Base-by-base conservation (phyloP, 2,888 invertebrate genomes). In the Leptopilina drosophilae region DNA sequence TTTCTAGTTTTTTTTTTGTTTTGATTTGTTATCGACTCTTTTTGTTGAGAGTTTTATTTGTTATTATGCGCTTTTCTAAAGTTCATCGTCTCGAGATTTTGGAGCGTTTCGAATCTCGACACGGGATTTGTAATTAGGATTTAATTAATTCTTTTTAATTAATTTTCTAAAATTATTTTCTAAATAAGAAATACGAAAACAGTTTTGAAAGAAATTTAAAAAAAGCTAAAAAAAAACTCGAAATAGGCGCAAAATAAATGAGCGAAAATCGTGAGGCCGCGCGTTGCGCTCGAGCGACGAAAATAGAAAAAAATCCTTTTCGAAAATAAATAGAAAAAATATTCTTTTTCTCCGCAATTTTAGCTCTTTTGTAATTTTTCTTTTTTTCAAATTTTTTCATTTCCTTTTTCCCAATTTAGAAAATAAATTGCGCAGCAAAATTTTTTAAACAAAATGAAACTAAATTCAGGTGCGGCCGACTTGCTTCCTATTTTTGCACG, bases 401-500 rank as follows among this genome's bases (percentile, higher is more conserved):
- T 42, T 0, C 8, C 42, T 6, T 33, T 33, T 5, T 33, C 33
- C 33, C 3, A 33, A 33, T 42, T 42, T 6, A 42, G 42, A 42
- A 42, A 42, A 42, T 42, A 42, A 42, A 42, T 42, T 42, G 1
- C 42, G 42, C 42, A 42, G 8, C 1, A 8, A 42, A 42, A 0
- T 42, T 42, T 42, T 42, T 42, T 42, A 53, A 73, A 56, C 33
- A 73, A 53, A 73, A 73, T n/a, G 56, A 73, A 73, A 33, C 56
- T 73, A 73, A 26, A 26, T 26, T 56, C 42, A 1, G 56, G 56
- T 33, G 5, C 53, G 56, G 73, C 53, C 73, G 56, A 73, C 56
- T 73, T 73, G 73, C 73, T 73, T 73, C 56, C 33, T 33, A 33
- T 42, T 42, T 67, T 56, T 33, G 73, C 56, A 73, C 26, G 73